Evolutionary conservation across 2,797 vertebrate genomes (phyloP), one percentile per base, ranked within the genome.

Genomic region (Melanotaenia trifasciata): DNA sequence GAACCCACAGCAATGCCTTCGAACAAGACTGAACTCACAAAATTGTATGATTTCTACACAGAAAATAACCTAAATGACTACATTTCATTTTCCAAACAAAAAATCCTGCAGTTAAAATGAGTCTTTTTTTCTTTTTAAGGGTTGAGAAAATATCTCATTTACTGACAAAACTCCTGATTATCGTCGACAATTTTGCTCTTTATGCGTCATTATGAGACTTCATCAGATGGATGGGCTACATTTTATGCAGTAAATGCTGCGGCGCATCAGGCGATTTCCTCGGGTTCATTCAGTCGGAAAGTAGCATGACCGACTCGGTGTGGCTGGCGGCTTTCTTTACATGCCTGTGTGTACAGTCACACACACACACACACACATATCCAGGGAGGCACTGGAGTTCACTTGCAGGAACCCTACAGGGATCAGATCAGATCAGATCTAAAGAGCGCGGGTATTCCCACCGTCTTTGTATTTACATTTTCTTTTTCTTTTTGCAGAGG

Each of bases 201-300:
- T 14, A 7, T 3, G 12, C 26, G 12, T 62, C 28, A 18, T 12
- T 33, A 26, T 3, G 18, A 63, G n/a, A 51, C 50, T 36, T 16
- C 45, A 59, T 38, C 45, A n/a, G 60, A 30, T 3, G 22, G 47
- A 38, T 9, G 35, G 33, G 43, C 45, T 32, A 0, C 36, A 66
- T 53, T 57, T 60, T 45, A 28, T 57, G 58, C 61, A 53, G 51
- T 38, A 64, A 83, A 84, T 33, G 59, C 63, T 63, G 69, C 22
- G n/a, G 72, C 60, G 70, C 56, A 67, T 89, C 85, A 86, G 83
- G 75, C 62, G 76, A 77, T 86, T 72, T 80, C 80, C 83, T 81
- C 78, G 56, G 61, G 76, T 87, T 89, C 81, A 73, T 84, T 82
- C 81, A 74, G 76, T 51, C 58, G 45, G 72, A 89, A 79, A 83